Conservation (phyloP, 2,888 invertebrate genomes). For the Lasius platythorax region DNA sequence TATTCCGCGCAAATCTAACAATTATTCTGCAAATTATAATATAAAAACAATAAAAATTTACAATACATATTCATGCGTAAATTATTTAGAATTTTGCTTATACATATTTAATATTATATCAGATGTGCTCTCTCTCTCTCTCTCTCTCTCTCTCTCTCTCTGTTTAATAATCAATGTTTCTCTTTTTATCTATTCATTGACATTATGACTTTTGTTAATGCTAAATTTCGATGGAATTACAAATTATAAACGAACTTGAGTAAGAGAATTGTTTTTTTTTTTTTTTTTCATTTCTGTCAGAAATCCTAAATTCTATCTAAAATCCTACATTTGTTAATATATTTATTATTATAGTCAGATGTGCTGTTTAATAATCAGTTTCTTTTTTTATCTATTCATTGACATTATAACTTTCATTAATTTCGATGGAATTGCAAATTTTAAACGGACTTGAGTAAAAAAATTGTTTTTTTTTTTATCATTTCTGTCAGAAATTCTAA, state of each 20-base stretch:
- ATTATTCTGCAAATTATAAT: slow-evolving; percentile 18
- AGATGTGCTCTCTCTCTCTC: too few species aligned
- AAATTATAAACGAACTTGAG: background rate
- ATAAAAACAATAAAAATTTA: background rate
- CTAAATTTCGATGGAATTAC: background rate
- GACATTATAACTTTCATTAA: background rate
- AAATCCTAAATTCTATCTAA: background rate
- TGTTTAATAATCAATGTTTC: background rate
- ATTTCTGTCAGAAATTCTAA: background rate
- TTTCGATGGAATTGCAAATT: background rate
- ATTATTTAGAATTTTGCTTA: background rate
- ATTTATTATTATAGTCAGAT: background rate
- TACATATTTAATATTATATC: too few species aligned
- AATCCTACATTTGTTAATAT: background rate
- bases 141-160: too few species aligned
- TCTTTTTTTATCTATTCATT: background rate
- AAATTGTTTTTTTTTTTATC: background rate
- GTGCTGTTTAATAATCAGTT: background rate
- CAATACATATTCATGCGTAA: background rate
- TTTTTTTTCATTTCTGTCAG: background rate
- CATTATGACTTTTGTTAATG: background rate
- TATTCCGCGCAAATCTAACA: background rate
- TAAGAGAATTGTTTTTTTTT: too few species aligned
- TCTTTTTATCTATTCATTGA: background rate
- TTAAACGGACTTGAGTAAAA: background rate